These are phyloP conservation scores for Otus scops DNA, from an alignment of 2,797 vertebrate species.

Conservation along the genomic window DNA sequence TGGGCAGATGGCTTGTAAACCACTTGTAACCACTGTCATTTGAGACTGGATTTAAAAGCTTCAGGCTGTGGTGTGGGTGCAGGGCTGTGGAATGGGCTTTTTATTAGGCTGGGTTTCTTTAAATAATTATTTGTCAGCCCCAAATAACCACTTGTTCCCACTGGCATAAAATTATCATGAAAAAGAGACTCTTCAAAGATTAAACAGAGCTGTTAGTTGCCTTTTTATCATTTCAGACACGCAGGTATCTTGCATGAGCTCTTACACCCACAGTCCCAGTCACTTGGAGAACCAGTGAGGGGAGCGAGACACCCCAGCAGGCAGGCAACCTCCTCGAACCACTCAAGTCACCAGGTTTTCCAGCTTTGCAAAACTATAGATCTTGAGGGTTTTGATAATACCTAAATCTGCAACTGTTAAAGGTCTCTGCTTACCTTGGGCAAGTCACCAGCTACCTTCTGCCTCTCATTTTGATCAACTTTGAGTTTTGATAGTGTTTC, in stretches of 20 bases:
- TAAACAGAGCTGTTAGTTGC: background rate
- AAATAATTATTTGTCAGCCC: background rate
- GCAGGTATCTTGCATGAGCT: background rate
- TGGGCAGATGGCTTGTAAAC: background rate
- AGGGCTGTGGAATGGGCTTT: background rate
- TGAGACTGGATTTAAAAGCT: background rate
- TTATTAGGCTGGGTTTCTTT: background rate
- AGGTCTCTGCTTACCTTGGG: constrained; percentile 78
- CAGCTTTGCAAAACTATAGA: background rate
- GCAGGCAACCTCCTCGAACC: background rate
- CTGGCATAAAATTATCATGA: background rate
- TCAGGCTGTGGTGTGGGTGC: background rate
- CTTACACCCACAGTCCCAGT: background rate
- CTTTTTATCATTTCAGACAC: background rate
- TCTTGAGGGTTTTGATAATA: background rate
- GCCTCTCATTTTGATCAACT: constrained; percentile 86
- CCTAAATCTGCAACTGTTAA: background rate
- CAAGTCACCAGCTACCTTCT: constrained; percentile 89
- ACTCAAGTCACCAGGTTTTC: background rate
- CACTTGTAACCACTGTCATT: background rate
- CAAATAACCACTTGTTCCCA: background rate
- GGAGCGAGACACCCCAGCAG: background rate
- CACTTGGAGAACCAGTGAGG: background rate
- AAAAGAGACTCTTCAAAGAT: background rate
- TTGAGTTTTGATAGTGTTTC: constrained; percentile 89